These are phyloP conservation scores for Catocala fraxini DNA, from an alignment of 2,888 invertebrate species.

Conservation along the genomic window DNA sequence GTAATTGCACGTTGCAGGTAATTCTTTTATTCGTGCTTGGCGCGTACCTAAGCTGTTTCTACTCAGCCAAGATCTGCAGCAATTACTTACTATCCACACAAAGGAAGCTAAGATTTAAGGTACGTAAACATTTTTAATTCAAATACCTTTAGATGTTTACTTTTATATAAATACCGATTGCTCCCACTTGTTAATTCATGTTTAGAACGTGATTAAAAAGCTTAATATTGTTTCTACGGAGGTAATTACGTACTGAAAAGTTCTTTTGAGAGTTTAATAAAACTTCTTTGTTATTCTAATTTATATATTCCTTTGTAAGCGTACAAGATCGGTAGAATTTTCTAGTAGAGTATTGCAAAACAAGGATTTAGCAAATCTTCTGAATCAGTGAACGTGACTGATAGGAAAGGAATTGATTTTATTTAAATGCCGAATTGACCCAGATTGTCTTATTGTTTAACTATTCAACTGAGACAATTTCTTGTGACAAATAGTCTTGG, in stretches of 20 bases:
- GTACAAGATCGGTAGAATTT: not conserved
- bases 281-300: not conserved
- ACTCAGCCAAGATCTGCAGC: constrained; percentile 74
- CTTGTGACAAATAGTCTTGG: not conserved
- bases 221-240: constrained; percentile 15
- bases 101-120: constrained; percentile 77
- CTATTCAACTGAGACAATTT: constrained; percentile 18
- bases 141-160: not conserved
- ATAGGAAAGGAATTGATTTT: constrained; percentile 34
- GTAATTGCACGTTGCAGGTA: constrained; percentile 62
- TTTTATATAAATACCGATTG: constrained; percentile 9
- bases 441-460: constrained; percentile 23
- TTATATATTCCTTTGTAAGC: constrained; percentile 2
- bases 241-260: constrained; percentile 2
- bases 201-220: constrained; percentile 33
- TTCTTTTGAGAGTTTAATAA: constrained; percentile 3
- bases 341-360: constrained; percentile 15
- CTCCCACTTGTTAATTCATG: constrained; percentile 19
- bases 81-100: constrained; percentile 71
- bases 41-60: constrained; percentile 69
- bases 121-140: constrained; percentile 44
- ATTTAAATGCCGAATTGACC: constrained; percentile 37
- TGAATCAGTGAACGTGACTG: constrained; percentile 37
- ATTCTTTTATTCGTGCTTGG: constrained; percentile 66
- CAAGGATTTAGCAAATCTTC: constrained; percentile 28